Evolutionary conservation across 2,797 vertebrate genomes (phyloP).

Genomic region (Pantherophis alleghaniensis): DNA sequence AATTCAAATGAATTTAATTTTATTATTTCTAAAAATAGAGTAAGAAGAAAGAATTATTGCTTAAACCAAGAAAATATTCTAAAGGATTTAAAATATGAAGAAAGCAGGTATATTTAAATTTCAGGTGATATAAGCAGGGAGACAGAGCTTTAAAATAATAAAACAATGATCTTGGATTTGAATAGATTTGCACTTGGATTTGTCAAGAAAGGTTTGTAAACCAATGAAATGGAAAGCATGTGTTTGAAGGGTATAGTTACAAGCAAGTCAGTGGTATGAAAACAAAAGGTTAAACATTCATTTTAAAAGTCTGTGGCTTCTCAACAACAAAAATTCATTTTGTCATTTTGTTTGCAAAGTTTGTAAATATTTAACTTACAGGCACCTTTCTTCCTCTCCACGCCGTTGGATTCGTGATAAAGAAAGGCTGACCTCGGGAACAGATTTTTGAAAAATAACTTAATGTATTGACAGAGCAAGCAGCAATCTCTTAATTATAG

Average conservation of each 20-base stretch:
- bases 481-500: background rate
- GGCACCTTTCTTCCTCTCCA: background rate
- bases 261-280: slow-evolving; percentile 63
- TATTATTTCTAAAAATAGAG: background rate
- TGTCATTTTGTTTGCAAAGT: slow-evolving; percentile 40
- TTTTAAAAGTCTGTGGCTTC: slow-evolving; percentile 44
- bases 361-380: slow-evolving; percentile 40
- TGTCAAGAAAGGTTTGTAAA: slow-evolving; percentile 68
- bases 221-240: slow-evolving; percentile 73
- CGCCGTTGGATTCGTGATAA: background rate
- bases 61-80: slow-evolving; percentile 58
- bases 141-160: slow-evolving; percentile 32
- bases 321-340: slow-evolving; percentile 24
- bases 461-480: slow-evolving; percentile 3
- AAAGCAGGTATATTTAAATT: slow-evolving; percentile 52
- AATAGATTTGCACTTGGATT: slow-evolving; percentile 60
- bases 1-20: background rate
- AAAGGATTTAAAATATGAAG: slow-evolving; percentile 49
- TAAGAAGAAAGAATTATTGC: slow-evolving; percentile 54
- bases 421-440: slow-evolving; percentile 23
- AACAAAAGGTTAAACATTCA: slow-evolving; percentile 59
- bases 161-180: slow-evolving; percentile 61
- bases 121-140: slow-evolving; percentile 10
- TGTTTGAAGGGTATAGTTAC: slow-evolving; percentile 66
- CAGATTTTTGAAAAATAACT: background rate